A percentile compares a stretch with the other conserved stretches of the same genome.
phyloP scores from a whole-genome alignment of 2,888 invertebrate genomes.

The Neoitamus cyanurus region DNA sequence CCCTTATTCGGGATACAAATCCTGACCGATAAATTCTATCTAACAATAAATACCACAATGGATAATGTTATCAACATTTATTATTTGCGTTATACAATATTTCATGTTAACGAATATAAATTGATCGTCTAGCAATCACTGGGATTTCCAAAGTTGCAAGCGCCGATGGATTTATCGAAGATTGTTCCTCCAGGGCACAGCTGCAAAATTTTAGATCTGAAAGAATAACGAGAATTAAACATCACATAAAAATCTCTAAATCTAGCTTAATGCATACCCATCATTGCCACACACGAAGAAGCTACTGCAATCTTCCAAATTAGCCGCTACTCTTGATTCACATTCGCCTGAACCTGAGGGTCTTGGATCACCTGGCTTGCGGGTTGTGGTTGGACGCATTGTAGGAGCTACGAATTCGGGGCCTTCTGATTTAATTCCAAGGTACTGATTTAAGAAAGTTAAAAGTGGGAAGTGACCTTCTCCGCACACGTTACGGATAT shows the following conservation, averaged over 20 bases:
- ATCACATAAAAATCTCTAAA: neutral
- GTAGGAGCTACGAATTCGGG: neutral
- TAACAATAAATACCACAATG: too few relatives aligned
- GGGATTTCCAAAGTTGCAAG: neutral
- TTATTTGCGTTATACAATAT: neutral
- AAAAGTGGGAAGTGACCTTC: constrained; percentile 29
- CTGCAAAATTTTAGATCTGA: neutral
- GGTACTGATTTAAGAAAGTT: neutral
- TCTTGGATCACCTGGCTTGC: neutral
- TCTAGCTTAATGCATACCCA: neutral
- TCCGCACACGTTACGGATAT: constrained; percentile 56
- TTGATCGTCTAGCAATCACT: neutral
- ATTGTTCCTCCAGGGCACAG: neutral
- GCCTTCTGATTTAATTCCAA: neutral
- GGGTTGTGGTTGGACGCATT: neutral
- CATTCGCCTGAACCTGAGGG: neutral
- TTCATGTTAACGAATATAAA: neutral
- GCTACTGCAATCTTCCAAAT: neutral
- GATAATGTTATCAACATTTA: too few relatives aligned
- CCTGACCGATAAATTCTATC: too few relatives aligned
- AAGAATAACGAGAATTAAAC: neutral
- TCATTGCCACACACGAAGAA: neutral
- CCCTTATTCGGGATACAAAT: too few relatives aligned
- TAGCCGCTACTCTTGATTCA: neutral
- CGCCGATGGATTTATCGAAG: neutral